A percentile compares a stretch with the other conserved stretches of the same genome.
These are phyloP conservation scores for Centropristis striata DNA, from an alignment of 2,113 vertebrate genomes.

Conservation along the genomic window DNA sequence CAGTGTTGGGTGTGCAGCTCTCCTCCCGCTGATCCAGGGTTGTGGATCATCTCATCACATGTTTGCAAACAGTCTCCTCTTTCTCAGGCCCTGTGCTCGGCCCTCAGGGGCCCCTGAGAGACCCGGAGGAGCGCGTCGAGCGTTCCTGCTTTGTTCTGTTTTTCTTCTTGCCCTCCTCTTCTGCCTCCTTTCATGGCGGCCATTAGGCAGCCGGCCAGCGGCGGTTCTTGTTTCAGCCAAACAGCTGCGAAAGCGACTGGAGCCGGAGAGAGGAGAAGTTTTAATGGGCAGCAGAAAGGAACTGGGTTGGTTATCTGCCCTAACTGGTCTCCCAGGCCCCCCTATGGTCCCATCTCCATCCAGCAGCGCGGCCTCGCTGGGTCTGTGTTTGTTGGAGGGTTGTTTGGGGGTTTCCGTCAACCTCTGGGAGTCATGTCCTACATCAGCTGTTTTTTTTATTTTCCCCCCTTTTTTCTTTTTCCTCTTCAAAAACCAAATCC, in stretches of 20 bases:
- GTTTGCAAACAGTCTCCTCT: conserved; percentile 6
- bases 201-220: conserved; percentile 49
- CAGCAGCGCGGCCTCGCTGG: conserved; percentile 42
- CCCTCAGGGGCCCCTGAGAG: not conserved
- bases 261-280: conserved; percentile 31
- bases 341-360: not conserved
- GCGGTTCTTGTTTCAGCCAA: conserved; percentile 1
- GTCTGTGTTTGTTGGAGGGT: too few relatives aligned
- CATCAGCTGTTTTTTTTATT: conserved; percentile 21
- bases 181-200: conserved; percentile 8
- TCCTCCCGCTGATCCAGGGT: not conserved
- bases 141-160: conserved; percentile 26
- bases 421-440: conserved; percentile 25
- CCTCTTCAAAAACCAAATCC: conserved; percentile 16
- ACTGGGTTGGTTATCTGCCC: conserved; percentile 18
- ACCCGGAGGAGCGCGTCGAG: not conserved
- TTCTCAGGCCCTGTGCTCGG: conserved; percentile 26
- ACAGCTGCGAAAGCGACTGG: conserved; percentile 17
- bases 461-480: not conserved
- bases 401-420: too few relatives aligned
- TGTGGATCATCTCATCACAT: conserved; percentile 11
- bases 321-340: conserved; percentile 62
- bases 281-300: conserved; percentile 44
- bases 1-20: not conserved
- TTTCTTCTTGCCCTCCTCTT: not conserved